Evolutionary conservation across 2,113 vertebrate genomes (phyloP).

Genomic region (Edolisoma coerulescens): DNA sequence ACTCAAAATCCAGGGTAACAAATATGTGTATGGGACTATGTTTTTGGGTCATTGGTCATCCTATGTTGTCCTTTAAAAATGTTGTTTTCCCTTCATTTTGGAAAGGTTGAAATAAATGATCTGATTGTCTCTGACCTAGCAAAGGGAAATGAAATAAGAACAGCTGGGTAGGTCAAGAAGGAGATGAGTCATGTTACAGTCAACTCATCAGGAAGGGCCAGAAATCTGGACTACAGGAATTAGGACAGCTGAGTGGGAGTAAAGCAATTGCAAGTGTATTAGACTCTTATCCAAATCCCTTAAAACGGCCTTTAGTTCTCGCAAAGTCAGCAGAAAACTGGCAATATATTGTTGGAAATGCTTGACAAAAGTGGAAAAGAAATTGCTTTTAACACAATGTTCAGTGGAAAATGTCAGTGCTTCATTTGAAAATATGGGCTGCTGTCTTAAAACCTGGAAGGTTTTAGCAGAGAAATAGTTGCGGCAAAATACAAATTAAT

Average conservation of each 20-base stretch:
- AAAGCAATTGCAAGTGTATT: slow-evolving; percentile 34
- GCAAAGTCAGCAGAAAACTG: background rate
- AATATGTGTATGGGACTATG: background rate
- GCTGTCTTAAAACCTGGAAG: background rate
- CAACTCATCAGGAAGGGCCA: slow-evolving; percentile 34
- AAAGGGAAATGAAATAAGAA: slow-evolving; percentile 49
- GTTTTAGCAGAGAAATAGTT: background rate
- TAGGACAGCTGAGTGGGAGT: slow-evolving; percentile 34
- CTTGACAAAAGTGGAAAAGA: background rate
- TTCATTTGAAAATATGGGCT: background rate
- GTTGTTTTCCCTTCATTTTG: background rate
- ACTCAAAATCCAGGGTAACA: background rate
- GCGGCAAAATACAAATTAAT: background rate
- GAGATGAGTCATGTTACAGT: slow-evolving; percentile 39
- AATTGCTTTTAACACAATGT: background rate
- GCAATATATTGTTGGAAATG: background rate
- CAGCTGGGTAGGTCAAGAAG: slow-evolving; percentile 53
- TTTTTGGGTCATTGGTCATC: background rate
- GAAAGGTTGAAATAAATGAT: slow-evolving; percentile 31
- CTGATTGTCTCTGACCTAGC: slow-evolving; percentile 19
- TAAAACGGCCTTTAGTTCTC: background rate
- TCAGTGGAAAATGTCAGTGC: background rate
- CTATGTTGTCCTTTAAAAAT: slow-evolving; percentile 7
- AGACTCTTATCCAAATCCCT: background rate
- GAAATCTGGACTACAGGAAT: slow-evolving; percentile 45